phyloP scores from a whole-genome alignment of 2,888 invertebrate species.

The Nephrotoma appendiculata region DNA sequence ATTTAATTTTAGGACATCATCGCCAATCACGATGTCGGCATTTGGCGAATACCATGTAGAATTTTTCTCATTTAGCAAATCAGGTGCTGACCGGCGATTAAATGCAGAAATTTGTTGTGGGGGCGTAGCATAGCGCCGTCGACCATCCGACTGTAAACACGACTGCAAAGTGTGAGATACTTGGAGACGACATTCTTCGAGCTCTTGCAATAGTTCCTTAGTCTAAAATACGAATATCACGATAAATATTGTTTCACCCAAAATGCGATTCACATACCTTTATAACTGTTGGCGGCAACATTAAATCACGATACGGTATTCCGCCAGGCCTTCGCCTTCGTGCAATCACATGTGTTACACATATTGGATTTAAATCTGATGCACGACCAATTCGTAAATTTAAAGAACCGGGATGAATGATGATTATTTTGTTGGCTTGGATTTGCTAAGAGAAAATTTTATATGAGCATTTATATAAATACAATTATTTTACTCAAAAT shows the following conservation, averaged over 20 bases:
- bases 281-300: constrained; percentile 48
- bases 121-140: constrained; percentile 66
- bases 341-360: constrained; percentile 52
- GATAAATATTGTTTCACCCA: not conserved
- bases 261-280: constrained; percentile 19
- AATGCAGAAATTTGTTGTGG: constrained; percentile 82
- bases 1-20: constrained; percentile 56
- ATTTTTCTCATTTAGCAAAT: constrained; percentile 40
- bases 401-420: constrained; percentile 90
- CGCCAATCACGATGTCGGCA: constrained; percentile 55
- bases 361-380: constrained; percentile 74
- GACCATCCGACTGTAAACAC: constrained; percentile 69
- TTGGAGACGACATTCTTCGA: constrained; percentile 71
- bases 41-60: constrained; percentile 49
- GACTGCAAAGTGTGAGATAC: constrained; percentile 78
- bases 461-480: constrained; percentile 15
- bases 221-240: constrained; percentile 27
- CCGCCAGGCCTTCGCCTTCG: constrained; percentile 29
- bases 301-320: constrained; percentile 42
- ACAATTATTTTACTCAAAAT: not conserved
- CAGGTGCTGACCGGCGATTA: constrained; percentile 65
- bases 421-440: constrained; percentile 68
- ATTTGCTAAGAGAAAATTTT: constrained; percentile 43
- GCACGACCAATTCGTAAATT: constrained; percentile 81
- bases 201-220: constrained; percentile 55